Conservation (phyloP, 2,888 invertebrate species). For the Drosophila imparisetae region DNA sequence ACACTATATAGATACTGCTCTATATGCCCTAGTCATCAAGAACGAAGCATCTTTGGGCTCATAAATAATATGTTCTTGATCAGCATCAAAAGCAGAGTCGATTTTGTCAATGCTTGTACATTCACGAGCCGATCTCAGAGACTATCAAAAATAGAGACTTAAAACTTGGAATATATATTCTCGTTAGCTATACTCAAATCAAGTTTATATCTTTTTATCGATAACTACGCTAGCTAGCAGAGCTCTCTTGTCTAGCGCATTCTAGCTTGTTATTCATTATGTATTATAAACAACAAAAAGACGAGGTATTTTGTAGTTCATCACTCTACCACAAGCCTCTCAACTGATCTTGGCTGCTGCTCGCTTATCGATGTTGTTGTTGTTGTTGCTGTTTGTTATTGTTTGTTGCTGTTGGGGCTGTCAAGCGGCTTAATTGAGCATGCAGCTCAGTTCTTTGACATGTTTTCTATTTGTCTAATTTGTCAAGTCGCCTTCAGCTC, state of each 20-base stretch:
- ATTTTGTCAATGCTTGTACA: no score
- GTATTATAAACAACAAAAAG: rapidly evolving
- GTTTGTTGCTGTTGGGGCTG: constrained; percentile 26
- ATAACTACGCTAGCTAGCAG: no score
- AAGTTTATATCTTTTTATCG: no score
- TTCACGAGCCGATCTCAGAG: no score
- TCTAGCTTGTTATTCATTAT: background rate
- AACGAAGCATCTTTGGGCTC: rapidly evolving
- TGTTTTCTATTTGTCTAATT: constrained; percentile 79
- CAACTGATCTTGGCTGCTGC: constrained; percentile 48
- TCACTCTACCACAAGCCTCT: background rate
- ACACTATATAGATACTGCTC: background rate
- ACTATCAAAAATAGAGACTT: background rate
- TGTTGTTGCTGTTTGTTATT: constrained; percentile 11
- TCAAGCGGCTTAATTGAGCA: constrained; percentile 76
- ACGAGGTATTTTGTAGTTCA: constrained; percentile 21
- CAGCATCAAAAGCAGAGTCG: no score
- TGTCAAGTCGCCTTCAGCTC: constrained; percentile 64
- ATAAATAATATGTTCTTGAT: rapidly evolving
- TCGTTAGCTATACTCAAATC: no score
- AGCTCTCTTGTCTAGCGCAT: background rate
- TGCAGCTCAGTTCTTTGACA: constrained; percentile 68
- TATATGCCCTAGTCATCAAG: background rate
- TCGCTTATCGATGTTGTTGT: constrained; percentile 19
- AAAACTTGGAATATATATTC: no score